Percentiles rank a stretch among this genome's conserved stretches.
phyloP scores from a whole-genome alignment of 1,140 invertebrate species.

The Magallana gigas region DNA sequence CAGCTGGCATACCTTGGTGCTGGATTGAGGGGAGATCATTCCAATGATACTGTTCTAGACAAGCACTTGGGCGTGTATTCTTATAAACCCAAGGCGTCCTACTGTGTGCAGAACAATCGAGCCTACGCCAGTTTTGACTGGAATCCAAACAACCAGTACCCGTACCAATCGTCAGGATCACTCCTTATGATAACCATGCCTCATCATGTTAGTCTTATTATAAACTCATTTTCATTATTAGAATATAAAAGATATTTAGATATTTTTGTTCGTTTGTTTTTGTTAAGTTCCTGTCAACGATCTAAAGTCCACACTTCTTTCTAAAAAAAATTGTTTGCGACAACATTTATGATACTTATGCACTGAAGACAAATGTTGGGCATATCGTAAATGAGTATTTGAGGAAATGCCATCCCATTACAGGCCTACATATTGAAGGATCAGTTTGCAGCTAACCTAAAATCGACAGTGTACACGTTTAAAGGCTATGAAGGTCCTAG shows the following conservation, averaged over 20 bases:
- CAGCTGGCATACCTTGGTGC: slow-evolving; percentile 71
- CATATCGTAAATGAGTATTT: neutral
- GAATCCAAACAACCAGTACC: slow-evolving; percentile 63
- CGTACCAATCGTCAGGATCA: slow-evolving; percentile 36
- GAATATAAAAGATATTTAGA: too few species aligned
- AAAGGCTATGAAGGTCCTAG: slow-evolving; percentile 62
- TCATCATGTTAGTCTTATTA: slow-evolving; percentile 67
- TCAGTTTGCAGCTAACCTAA: slow-evolving; percentile 40
- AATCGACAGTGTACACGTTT: slow-evolving; percentile 65
- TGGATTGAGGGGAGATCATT: slow-evolving; percentile 63
- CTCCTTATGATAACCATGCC: slow-evolving; percentile 72
- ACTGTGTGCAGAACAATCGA: slow-evolving; percentile 66
- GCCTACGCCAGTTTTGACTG: slow-evolving; percentile 68
- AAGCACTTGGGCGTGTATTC: slow-evolving; percentile 66
- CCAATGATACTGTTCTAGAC: slow-evolving; percentile 64
- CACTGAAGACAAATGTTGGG: too few species aligned
- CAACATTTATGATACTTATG: too few species aligned
- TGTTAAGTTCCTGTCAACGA: too few species aligned
- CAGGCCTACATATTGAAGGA: slow-evolving; percentile 48
- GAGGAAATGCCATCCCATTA: neutral
- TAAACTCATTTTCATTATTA: too few species aligned
- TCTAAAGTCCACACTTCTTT: too few species aligned
- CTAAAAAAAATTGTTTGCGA: too few species aligned
- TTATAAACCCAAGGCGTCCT: slow-evolving; percentile 66
- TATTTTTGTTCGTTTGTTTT: too few species aligned